A percentile compares a stretch with the other conserved stretches of the same genome.
These are phyloP conservation scores for Agrilus mali DNA, from an alignment of 2,888 invertebrate genomes.

Conservation along the genomic window DNA sequence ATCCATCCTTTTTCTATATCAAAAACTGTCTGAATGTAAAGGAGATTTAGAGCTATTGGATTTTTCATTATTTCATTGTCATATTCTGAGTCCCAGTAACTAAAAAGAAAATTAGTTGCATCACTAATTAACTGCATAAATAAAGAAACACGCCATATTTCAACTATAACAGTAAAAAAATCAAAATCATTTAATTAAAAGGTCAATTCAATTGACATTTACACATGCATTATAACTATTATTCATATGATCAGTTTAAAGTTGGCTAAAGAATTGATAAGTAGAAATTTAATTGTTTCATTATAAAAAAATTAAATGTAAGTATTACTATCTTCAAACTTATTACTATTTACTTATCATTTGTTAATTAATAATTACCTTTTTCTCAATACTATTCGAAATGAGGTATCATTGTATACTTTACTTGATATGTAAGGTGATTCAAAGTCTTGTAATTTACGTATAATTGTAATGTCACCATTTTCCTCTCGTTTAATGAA, in stretches of 20 bases:
- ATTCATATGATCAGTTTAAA: too few relatives aligned
- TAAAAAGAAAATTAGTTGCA: constrained; percentile 25
- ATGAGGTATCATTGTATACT: constrained; percentile 55
- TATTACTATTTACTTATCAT: too few relatives aligned
- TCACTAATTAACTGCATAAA: background rate
- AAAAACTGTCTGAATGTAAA: constrained; percentile 77
- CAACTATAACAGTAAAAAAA: too few relatives aligned
- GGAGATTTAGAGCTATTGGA: constrained; percentile 68
- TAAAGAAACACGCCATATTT: background rate
- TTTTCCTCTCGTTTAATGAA: constrained; percentile 68
- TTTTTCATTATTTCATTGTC: constrained; percentile 75
- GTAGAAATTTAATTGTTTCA: too few relatives aligned
- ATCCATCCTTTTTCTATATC: constrained; percentile 86
- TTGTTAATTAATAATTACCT: constrained; percentile 40
- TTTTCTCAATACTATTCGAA: constrained; percentile 72
- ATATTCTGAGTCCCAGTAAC: constrained; percentile 81
- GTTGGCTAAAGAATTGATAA: too few relatives aligned
- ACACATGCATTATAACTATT: too few relatives aligned
- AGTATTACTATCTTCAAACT: too few relatives aligned
- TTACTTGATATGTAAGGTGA: constrained; percentile 89
- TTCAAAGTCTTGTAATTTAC: constrained; percentile 93
- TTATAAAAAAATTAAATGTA: too few relatives aligned
- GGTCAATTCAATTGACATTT: too few relatives aligned
- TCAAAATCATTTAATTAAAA: too few relatives aligned
- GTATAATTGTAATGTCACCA: constrained; percentile 58